Evolutionary conservation across 2,113 vertebrate genomes (phyloP), one percentile per base, ranked within the genome.

Genomic region (Caranx melampygus): DNA sequence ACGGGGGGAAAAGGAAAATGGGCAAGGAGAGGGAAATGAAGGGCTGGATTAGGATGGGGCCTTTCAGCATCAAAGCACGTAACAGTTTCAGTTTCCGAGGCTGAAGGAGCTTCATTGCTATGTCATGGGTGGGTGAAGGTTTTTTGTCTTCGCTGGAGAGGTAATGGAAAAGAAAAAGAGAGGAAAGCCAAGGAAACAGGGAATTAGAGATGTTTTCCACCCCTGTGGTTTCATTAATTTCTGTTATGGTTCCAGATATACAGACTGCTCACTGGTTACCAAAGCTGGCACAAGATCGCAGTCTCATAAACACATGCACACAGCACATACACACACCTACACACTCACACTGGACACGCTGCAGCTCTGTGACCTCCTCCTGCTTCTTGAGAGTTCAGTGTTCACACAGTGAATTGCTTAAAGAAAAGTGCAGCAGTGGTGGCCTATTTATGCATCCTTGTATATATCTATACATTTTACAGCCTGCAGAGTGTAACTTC

Each of bases 211-310:
- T 64, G 21, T 71, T 83, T 80, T 78, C 10, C 62, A 51, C 75
- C 51, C 62, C 40, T 74, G 83, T 77, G 75, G 69, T 77, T 70
- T 77, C 21, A 83, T 78, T 71, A 34, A 64, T 84, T 81, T 75
- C 37, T 76, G 52, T 73, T 74, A 9, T 58, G 3, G 34, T 74
- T 69, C 59, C 70, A 59, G 42, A 20, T 61, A 42, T 26, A 61
- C 6, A 66, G 44, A 42, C 18, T 20, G 16, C 18, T 61, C 26
- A 42, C 49, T 40, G 37, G 51, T 75, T 59, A 76, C 21, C 37
- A 37, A 49, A 82, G 33, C 11, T 75, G 4, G 79, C 34, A 72
- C 26, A 35, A 72, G 44, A 1, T 0, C 10, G 33, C 55, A 8
- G 11, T 13, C 31, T 52, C 45, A 4, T 35, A 3, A 26, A 26